phyloP scores from a whole-genome alignment of 2,797 vertebrate genomes.

The Gallinago solitaria region DNA sequence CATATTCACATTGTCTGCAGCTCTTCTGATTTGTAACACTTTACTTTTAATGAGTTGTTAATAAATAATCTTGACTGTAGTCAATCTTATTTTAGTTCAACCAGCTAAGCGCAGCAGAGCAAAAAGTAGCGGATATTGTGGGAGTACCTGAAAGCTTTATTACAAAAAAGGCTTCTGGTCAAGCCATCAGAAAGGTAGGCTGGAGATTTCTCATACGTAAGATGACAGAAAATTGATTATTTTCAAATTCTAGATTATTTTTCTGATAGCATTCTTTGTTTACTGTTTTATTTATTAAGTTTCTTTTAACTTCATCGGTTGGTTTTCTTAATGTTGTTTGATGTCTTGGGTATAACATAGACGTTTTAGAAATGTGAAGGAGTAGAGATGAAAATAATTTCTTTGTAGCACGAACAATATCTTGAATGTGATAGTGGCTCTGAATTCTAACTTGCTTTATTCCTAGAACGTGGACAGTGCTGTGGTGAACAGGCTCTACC shows the following conservation, averaged over 20 bases:
- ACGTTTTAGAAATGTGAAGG: neutral
- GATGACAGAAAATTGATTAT: neutral
- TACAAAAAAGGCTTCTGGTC: conserved; percentile 89
- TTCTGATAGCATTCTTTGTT: neutral
- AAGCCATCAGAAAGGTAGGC: conserved; percentile 88
- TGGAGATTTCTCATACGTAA: neutral
- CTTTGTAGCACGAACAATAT: neutral
- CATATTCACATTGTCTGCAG: neutral
- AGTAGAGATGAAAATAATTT: neutral
- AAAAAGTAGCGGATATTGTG: conserved; percentile 84
- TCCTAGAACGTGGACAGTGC: conserved; percentile 80
- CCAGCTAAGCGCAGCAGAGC: conserved; percentile 86
- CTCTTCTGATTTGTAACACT: neutral
- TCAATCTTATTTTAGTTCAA: conserved; percentile 79
- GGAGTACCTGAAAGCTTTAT: conserved; percentile 93
- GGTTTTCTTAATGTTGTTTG: neutral
- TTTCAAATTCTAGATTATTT: neutral
- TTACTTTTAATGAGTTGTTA: neutral
- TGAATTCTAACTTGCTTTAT: conserved; percentile 34
- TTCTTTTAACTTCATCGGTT: neutral
- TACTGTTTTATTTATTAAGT: neutral
- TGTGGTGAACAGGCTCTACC: conserved; percentile 84
- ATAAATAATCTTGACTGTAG: neutral
- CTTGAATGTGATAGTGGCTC: neutral
- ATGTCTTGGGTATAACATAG: neutral